phyloP scores from a whole-genome alignment of 1,140 invertebrate species.

The Drosophila takahashii region DNA sequence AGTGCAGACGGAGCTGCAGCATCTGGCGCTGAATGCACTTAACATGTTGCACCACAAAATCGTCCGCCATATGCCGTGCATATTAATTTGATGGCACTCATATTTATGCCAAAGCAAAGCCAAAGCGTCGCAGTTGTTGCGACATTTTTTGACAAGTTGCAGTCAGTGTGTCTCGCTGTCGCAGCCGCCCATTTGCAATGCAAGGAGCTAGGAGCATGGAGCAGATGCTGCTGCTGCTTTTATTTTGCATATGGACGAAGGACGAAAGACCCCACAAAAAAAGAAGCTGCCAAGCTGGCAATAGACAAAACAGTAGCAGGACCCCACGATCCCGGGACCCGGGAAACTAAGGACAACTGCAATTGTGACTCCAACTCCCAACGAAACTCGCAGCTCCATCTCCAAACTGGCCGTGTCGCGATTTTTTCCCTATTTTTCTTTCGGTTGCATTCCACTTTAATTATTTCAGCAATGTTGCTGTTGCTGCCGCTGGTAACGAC shows the following conservation, averaged over 20 bases:
- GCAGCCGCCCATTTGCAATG: conserved; percentile 55
- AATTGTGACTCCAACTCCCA: not conserved
- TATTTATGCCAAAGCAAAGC: conserved; percentile 81
- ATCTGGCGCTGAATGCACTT: conserved; percentile 71
- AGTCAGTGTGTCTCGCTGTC: conserved; percentile 50
- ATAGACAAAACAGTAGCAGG: conserved; percentile 47
- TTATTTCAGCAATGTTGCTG: conserved; percentile 76
- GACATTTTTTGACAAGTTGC: conserved; percentile 82
- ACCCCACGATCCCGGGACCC: conserved; percentile 17
- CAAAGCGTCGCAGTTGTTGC: conserved; percentile 52
- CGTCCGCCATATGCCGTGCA: conserved; percentile 81
- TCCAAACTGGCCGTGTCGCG: conserved; percentile 33
- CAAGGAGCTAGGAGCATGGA: conserved; percentile 43
- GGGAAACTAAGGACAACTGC: conserved; percentile 35
- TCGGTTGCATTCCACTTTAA: conserved; percentile 76
- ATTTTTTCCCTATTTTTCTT: conserved; percentile 43
- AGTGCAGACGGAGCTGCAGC: conserved; percentile 17
- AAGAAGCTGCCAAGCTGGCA: conserved; percentile 66
- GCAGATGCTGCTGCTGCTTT: conserved; percentile 64
- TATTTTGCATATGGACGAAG: conserved; percentile 76
- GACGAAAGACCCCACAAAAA: conserved; percentile 32
- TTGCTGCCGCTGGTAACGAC: conserved; percentile 73
- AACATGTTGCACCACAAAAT: conserved; percentile 83
- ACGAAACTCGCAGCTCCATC: conserved; percentile 1
- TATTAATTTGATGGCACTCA: conserved; percentile 83